These are phyloP conservation scores for Melipona quadrifasciata DNA, from an alignment of 1,140 invertebrate genomes.

Conservation along the genomic window DNA sequence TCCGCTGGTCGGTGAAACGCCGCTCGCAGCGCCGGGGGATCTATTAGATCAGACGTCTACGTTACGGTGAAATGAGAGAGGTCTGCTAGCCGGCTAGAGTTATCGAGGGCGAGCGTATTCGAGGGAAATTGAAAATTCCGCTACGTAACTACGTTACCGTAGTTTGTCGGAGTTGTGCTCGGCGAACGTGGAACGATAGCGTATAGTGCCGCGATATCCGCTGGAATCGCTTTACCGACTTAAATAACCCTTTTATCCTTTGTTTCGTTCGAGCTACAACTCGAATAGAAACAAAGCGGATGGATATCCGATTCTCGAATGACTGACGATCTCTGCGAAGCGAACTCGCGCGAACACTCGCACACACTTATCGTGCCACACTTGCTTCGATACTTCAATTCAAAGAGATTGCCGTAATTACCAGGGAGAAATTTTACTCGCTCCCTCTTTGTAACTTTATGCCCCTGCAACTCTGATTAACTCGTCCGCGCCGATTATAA, in stretches of 20 bases:
- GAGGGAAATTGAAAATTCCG: conserved; percentile 12
- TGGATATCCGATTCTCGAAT: neutral
- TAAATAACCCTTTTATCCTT: neutral
- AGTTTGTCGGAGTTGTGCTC: conserved; percentile 19
- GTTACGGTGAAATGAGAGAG: conserved; percentile 17
- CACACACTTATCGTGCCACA: neutral
- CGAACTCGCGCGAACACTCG: too few species aligned
- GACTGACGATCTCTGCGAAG: neutral
- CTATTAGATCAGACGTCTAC: conserved; percentile 30
- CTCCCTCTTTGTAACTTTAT: neutral
- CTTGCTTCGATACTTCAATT: neutral
- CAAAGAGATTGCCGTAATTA: neutral
- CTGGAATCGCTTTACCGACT: neutral
- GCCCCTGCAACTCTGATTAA: neutral
- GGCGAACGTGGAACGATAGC: neutral
- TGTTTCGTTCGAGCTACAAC: neutral
- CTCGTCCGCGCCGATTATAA: neutral
- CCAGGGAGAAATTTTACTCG: neutral
- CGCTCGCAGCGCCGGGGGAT: neutral
- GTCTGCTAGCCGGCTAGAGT: neutral
- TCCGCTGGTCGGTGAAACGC: neutral
- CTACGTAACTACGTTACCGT: neutral
- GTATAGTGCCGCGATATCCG: neutral
- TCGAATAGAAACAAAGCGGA: neutral
- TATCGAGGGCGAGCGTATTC: conserved; percentile 7